phyloP scores from a whole-genome alignment of 2,888 invertebrate species.

The Clanis bilineata region DNA sequence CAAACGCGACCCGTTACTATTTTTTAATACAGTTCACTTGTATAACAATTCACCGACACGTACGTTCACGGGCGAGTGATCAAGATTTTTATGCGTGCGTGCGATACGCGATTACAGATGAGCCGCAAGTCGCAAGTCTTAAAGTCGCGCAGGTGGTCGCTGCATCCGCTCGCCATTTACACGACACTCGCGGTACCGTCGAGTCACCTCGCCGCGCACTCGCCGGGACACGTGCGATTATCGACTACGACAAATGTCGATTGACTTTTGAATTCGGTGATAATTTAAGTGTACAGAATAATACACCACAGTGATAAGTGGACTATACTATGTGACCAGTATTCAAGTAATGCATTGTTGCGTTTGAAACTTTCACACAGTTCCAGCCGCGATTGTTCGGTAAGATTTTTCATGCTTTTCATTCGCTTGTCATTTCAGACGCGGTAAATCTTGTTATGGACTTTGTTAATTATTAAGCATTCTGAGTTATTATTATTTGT shows the following conservation, averaged over 20 bases:
- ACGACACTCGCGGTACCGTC: slow-evolving; percentile 65
- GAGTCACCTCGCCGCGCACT: slow-evolving; percentile 56
- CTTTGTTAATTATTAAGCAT: not conserved
- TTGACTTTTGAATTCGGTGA: slow-evolving; percentile 22
- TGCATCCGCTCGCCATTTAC: slow-evolving; percentile 65
- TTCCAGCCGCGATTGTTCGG: slow-evolving; percentile 47
- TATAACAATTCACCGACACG: slow-evolving; percentile 6
- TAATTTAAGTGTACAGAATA: not conserved
- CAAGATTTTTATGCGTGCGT: slow-evolving; percentile 20
- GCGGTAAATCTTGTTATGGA: not conserved
- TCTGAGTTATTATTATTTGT: not conserved
- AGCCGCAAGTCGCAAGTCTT: slow-evolving; percentile 45
- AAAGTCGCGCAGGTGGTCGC: slow-evolving; percentile 56
- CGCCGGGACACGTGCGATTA: slow-evolving; percentile 43
- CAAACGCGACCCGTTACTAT: not conserved
- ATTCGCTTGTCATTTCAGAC: not conserved
- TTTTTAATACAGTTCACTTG: not conserved
- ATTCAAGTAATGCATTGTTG: slow-evolving; percentile 47
- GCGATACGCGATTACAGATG: slow-evolving; percentile 44
- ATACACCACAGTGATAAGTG: not conserved
- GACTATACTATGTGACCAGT: slow-evolving; percentile 4
- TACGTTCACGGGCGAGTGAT: slow-evolving; percentile 2
- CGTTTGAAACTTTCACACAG: slow-evolving; percentile 53
- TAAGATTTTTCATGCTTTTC: slow-evolving; percentile 38
- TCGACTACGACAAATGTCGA: slow-evolving; percentile 23